Conservation (phyloP, 2,888 invertebrate genomes). For the Himalopsyche tibetana region DNA sequence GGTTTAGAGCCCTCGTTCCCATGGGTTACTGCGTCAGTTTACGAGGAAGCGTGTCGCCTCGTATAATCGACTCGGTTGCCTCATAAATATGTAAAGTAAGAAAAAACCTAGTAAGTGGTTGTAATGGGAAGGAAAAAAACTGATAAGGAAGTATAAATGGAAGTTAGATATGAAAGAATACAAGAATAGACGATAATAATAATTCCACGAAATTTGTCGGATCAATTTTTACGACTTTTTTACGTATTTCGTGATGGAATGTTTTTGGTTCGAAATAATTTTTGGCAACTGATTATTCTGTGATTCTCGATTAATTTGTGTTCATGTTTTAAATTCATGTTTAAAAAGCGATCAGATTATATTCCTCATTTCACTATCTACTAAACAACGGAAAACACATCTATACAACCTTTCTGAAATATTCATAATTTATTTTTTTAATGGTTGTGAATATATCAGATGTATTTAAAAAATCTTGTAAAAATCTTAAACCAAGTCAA, state of each 20-base stretch:
- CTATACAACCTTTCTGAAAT: no score
- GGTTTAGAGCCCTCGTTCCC: neutral
- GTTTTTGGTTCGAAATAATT: neutral
- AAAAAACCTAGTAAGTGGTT: slow-evolving; percentile 57
- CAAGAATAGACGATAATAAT: slow-evolving; percentile 41
- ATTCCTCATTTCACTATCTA: neutral
- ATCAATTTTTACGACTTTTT: slow-evolving; percentile 31
- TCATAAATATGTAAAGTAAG: slow-evolving; percentile 63
- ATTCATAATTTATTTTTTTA: no score
- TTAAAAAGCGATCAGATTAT: slow-evolving; percentile 9
- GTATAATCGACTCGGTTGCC: slow-evolving; percentile 51
- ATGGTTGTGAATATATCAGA: no score
- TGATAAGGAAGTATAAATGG: slow-evolving; percentile 41
- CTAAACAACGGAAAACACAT: neutral
- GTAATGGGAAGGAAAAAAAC: slow-evolving; percentile 46
- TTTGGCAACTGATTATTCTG: slow-evolving; percentile 10
- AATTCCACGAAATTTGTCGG: slow-evolving; percentile 13
- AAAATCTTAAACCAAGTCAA: no score
- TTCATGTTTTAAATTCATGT: neutral
- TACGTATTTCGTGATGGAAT: slow-evolving; percentile 3
- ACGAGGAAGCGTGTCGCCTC: slow-evolving; percentile 47
- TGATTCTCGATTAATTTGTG: neutral
- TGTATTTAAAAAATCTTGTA: no score
- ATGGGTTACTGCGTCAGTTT: slow-evolving; percentile 23
- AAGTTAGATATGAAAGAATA: slow-evolving; percentile 39